These are phyloP conservation scores for Stegastes partitus DNA, from an alignment of 2,113 vertebrate species.

Conservation along the genomic window DNA sequence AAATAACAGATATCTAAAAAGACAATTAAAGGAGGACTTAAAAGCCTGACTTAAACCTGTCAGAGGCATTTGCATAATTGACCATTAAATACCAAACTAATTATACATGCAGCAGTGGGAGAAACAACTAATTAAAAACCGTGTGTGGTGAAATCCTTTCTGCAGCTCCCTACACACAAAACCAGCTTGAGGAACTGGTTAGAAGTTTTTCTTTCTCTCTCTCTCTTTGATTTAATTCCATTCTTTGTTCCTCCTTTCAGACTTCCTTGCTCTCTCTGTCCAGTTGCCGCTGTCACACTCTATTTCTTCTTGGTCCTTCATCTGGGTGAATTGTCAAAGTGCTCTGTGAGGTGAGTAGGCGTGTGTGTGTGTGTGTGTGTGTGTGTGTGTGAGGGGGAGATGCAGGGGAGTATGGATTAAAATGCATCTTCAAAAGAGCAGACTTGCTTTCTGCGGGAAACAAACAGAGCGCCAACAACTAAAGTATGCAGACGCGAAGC, in stretches of 20 bases:
- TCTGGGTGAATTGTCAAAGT: constrained; percentile 46
- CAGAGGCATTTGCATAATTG: constrained; percentile 77
- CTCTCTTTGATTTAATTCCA: constrained; percentile 20
- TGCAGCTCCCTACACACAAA: constrained; percentile 51
- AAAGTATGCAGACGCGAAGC: constrained; percentile 31
- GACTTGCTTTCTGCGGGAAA: constrained; percentile 51
- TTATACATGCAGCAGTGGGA: constrained; percentile 69
- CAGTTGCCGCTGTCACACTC: constrained; percentile 32
- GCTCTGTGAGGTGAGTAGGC: constrained; percentile 41
- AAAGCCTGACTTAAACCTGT: constrained; percentile 71
- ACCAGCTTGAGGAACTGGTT: constrained; percentile 48
- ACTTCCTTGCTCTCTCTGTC: constrained; percentile 25
- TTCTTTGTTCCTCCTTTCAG: constrained; percentile 46
- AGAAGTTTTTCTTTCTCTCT: constrained; percentile 26
- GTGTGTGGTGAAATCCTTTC: constrained; percentile 60
- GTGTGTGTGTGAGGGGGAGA: not conserved
- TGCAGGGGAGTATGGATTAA: constrained; percentile 37
- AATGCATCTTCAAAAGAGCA: constrained; percentile 77
- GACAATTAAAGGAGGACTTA: constrained; percentile 71
- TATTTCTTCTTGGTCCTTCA: constrained; percentile 41
- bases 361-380: not conserved
- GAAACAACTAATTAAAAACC: constrained; percentile 80
- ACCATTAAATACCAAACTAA: constrained; percentile 75
- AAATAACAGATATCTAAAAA: constrained; percentile 71
- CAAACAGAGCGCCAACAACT: constrained; percentile 47